Base-by-base conservation (phyloP, 1,140 invertebrate genomes). In the Pseudomyrmex flavicornis region DNA sequence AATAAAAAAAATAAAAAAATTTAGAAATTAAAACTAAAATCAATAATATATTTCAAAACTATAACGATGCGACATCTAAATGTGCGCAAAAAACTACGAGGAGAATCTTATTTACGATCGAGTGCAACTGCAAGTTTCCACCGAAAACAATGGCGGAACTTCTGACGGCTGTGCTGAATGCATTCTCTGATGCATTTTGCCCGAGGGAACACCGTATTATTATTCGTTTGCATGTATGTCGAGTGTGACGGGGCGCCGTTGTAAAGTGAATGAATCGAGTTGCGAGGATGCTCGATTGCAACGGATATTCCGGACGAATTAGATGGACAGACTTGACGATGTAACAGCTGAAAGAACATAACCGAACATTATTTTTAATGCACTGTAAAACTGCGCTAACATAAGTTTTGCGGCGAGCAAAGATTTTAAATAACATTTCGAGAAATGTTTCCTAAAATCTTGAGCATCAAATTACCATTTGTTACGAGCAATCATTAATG, bases 181-280 rank as follows among this genome's bases (percentile, higher is more conserved):
- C 65, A 66, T 83, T 68, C 59, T 54, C 70, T 68, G 72, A 68
- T 58, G 59, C 50, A 68, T 68, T 83, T 75, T 75, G 56, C 56
- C 15, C 22, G 46, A 52, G 35, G 22, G 52, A 15, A 13, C 52
- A 48, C 20, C 44, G 48, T 58, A 58, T 69, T 76, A 73, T 76
- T 74, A 69, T 83, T 85, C 54, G 13, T 46, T 22, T 35, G 17
- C 48, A 9, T 52, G 15, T 65, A 4, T 46, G 4, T 5, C 15
- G 15, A 50, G 17, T 46, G 44, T 68, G 56, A 63, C 7, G 35
- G 48, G 63, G 46, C 56, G 26, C 20, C 73, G 48, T 59, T 46
- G 52, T 48, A 77, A 83, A 83, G 46, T 76, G 74, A 83, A 85
- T 61, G 70, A 35, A 35, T 48, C 56, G 48, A 61, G 48, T 48